Evolutionary conservation across 2,113 vertebrate genomes (phyloP), one percentile per base, ranked within the genome.

Genomic region (Thamnaconus septentrionalis): DNA sequence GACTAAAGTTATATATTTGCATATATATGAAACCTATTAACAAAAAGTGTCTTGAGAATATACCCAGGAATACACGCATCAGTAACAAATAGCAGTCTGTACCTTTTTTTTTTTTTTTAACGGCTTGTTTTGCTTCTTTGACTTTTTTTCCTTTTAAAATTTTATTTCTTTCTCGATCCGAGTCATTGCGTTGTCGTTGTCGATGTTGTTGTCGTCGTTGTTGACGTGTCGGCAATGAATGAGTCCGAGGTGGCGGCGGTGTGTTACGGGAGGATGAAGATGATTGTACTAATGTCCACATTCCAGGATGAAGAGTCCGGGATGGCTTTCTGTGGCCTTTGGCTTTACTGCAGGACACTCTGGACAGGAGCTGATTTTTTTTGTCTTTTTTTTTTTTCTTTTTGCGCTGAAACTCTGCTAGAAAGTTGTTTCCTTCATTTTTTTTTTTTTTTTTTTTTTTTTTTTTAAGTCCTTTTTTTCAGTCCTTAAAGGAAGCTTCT

Each of bases 31-130:
- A 87, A 87, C 78, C 72, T 89, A 91, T 91, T 88, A 91, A 90
- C 90, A 88, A 89, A 31, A 31, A 91, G 90, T 91, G 91, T 91
- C 89, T 91, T 91, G 87, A 90, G 77, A 84, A 79, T 91, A 87
- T 91, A 88, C 87, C 86, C 88, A 90, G 87, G 88, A 90, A 90
- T 81, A 88, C 85, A 85, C 87, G 89, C 83, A 87, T 69, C 82
- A 85, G 82, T 83, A 88, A 89, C 83, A 85, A 89, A 88, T 89
- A 84, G 79, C 86, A 87, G 87, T 89, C 85, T 84, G 80, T 85
- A 80, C 72, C 85, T 86, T 82, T 80, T 81, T 81, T 79, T 41
- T 5, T 10, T 77, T 56, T 75, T 80, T 77, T 31, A 31, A 31
- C 18, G 18, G 18, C 18, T 31, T 31, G 18, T 31, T 31, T 31